Percentiles rank a stretch among this genome's conserved stretches.
These are phyloP conservation scores for Scomber japonicus DNA, from an alignment of 2,113 vertebrate species.

Conservation along the genomic window DNA sequence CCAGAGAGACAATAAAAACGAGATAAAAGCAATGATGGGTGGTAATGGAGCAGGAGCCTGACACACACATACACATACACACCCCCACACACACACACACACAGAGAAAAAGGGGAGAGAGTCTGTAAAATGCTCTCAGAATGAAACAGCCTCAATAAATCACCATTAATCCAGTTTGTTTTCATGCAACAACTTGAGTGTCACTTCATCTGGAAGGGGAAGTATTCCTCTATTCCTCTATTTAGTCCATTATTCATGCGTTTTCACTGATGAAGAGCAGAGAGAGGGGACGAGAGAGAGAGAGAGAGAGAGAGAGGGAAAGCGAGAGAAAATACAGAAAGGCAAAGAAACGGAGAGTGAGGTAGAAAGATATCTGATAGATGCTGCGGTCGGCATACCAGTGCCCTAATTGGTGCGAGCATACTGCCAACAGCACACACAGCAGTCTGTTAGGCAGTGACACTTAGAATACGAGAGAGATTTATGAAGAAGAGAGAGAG, in stretches of 20 bases:
- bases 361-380: conserved; percentile 16
- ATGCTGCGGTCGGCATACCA: conserved; percentile 8
- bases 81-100: conserved; percentile 16
- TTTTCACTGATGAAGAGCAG: conserved; percentile 17
- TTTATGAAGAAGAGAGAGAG: conserved; percentile 1
- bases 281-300: background rate
- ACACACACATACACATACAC: conserved; percentile 31
- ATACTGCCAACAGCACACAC: conserved; percentile 7
- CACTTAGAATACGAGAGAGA: conserved; percentile 15
- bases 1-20: conserved; percentile 51
- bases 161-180: conserved; percentile 61
- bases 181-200: conserved; percentile 49
- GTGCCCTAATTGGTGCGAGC: conserved; percentile 33
- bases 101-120: background rate
- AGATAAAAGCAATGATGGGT: conserved; percentile 62
- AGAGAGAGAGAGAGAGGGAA: background rate
- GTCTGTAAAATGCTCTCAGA: conserved; percentile 29
- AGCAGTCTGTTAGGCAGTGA: background rate
- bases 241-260: conserved; percentile 62
- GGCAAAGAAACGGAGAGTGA: background rate
- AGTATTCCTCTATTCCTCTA: conserved; percentile 25
- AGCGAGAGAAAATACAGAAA: background rate
- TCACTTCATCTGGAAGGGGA: conserved; percentile 51
- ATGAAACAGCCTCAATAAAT: conserved; percentile 50
- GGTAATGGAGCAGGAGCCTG: conserved; percentile 37